phyloP scores from a whole-genome alignment of 2,797 vertebrate species.

The Apogon talboti region DNA sequence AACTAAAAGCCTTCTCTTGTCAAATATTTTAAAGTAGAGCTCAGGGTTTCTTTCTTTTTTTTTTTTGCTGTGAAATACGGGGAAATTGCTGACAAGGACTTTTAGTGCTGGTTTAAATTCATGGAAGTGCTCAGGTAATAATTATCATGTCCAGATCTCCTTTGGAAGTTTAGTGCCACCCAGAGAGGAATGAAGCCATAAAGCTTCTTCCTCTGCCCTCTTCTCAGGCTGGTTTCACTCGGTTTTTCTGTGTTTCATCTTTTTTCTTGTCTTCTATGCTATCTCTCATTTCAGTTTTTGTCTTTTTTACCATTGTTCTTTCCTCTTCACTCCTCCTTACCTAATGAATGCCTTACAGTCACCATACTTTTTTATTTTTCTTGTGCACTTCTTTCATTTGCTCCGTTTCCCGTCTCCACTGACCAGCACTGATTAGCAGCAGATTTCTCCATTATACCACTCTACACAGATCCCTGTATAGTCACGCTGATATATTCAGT shows the following conservation, averaged over 20 bases:
- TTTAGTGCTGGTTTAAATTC: slow-evolving; percentile 52
- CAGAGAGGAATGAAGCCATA: slow-evolving; percentile 54
- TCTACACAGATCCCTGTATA: background rate
- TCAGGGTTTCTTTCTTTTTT: too few relatives aligned
- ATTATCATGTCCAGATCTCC: slow-evolving; percentile 54
- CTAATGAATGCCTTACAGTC: background rate
- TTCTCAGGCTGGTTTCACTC: background rate
- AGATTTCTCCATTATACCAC: background rate
- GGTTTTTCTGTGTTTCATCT: background rate
- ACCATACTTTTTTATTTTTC: background rate
- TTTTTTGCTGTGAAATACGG: slow-evolving; percentile 14
- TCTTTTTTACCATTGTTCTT: background rate
- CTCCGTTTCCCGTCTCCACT: background rate
- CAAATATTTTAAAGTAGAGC: slow-evolving; percentile 22
- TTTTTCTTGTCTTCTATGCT: background rate
- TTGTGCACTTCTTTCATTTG: background rate
- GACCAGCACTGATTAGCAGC: background rate
- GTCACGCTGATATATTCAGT: background rate
- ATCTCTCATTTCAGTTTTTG: too few relatives aligned
- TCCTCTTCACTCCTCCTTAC: background rate
- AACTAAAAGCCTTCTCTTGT: slow-evolving; percentile 8
- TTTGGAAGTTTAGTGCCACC: slow-evolving; percentile 50
- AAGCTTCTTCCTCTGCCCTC: slow-evolving; percentile 30
- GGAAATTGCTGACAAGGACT: slow-evolving; percentile 45
- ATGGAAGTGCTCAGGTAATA: slow-evolving; percentile 40